phyloP scores from a whole-genome alignment of 2,888 invertebrate species.

The Catotricha subobsoleta region DNA sequence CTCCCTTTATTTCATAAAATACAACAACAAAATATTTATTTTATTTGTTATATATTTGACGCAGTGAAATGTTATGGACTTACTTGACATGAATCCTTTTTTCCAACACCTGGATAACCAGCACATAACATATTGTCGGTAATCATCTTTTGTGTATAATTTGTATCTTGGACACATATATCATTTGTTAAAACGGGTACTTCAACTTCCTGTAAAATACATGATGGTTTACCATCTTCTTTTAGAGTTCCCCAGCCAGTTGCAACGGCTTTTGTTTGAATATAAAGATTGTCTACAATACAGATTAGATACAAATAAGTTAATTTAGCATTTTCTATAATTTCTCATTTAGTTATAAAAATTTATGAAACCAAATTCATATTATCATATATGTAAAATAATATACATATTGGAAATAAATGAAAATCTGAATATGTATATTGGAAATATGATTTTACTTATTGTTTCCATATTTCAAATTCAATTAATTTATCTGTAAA shows the following conservation, averaged over 20 bases:
- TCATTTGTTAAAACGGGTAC: slow-evolving; percentile 45
- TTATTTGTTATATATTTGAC: not conserved
- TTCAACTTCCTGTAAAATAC: slow-evolving; percentile 66
- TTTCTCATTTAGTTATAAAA: too few relatives aligned
- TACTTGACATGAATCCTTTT: slow-evolving; percentile 71
- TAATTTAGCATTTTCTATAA: too few relatives aligned
- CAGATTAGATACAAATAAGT: too few relatives aligned
- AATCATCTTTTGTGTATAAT: slow-evolving; percentile 68
- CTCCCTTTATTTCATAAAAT: slow-evolving; percentile 19
- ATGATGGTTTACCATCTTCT: slow-evolving; percentile 72
- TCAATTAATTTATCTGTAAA: too few relatives aligned
- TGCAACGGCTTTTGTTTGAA: slow-evolving; percentile 52
- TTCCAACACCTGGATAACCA: slow-evolving; percentile 50
- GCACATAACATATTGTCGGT: slow-evolving; percentile 80
- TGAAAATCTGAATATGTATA: too few relatives aligned
- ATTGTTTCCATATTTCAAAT: too few relatives aligned
- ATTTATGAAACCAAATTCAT: too few relatives aligned
- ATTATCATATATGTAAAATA: too few relatives aligned
- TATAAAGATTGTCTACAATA: slow-evolving; percentile 51
- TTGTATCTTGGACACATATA: slow-evolving; percentile 50
- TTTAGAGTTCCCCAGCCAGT: slow-evolving; percentile 78
- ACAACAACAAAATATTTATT: not conserved
- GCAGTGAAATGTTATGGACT: too few relatives aligned
- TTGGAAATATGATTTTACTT: too few relatives aligned
- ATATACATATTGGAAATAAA: too few relatives aligned